Evolutionary conservation across 2,888 invertebrate genomes (phyloP).

Genomic region (Thecocarcelia acutangulata): DNA sequence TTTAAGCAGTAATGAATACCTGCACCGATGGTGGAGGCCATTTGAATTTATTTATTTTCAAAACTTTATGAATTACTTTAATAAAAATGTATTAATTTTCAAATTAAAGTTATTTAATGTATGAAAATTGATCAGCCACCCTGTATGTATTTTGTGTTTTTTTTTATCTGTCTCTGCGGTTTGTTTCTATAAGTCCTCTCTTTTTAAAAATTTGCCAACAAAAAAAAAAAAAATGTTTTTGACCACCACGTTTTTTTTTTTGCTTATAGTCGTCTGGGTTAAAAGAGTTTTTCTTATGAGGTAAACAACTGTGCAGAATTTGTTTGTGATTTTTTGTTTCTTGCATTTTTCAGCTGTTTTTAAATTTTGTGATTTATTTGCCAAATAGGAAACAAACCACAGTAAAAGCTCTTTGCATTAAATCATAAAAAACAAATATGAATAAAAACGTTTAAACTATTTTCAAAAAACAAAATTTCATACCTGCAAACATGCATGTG

Average conservation of each 20-base stretch:
- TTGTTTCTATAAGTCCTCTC: slow-evolving; percentile 35
- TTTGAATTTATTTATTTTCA: no score
- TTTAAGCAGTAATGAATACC: no score
- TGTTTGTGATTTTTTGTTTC: background rate
- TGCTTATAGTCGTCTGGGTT: background rate
- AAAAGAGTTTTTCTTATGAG: background rate
- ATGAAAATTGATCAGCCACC: background rate
- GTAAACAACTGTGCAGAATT: background rate
- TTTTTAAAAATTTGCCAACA: slow-evolving; percentile 27
- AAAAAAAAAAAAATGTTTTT: slow-evolving; percentile 43
- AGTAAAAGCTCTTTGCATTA: slow-evolving; percentile 6
- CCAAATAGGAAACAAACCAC: slow-evolving; percentile 20
- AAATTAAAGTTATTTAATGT: no score
- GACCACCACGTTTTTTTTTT: slow-evolving; percentile 26
- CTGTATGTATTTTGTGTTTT: background rate
- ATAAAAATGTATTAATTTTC: no score
- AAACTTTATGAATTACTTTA: no score
- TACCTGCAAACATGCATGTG: no score
- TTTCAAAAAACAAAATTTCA: no score
- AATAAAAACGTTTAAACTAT: no score
- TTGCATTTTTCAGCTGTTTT: slow-evolving; percentile 28
- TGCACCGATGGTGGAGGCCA: no score
- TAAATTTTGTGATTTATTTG: slow-evolving; percentile 66
- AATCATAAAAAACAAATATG: background rate
- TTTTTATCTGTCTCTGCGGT: slow-evolving; percentile 50